phyloP scores from a whole-genome alignment of 2,113 vertebrate species.

The Thomomys bottae region DNA sequence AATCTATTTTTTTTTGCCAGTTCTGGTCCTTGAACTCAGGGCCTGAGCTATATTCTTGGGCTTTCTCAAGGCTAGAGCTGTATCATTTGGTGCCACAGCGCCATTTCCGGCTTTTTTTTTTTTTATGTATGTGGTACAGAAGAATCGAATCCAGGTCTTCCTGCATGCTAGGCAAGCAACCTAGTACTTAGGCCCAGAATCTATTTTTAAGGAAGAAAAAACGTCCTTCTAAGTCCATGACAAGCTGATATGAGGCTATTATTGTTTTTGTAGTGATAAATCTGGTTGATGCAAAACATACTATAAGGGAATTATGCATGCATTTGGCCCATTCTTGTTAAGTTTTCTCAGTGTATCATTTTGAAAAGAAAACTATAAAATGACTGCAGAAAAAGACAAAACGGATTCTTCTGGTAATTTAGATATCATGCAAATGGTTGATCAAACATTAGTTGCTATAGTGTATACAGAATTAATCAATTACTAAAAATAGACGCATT shows the following conservation, averaged over 20 bases:
- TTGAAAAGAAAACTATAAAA: neutral
- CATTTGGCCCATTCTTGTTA: constrained; percentile 6
- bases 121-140: too few species aligned
- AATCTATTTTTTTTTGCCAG: too few species aligned
- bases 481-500: neutral
- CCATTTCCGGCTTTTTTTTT: too few species aligned
- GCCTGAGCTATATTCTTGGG: too few species aligned
- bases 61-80: too few species aligned
- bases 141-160: too few species aligned
- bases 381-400: neutral
- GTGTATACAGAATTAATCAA: neutral
- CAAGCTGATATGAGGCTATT: neutral
- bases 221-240: neutral
- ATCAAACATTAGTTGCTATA: neutral
- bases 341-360: neutral
- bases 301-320: neutral
- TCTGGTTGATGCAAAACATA: neutral
- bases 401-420: neutral
- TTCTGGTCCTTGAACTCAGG: too few species aligned
- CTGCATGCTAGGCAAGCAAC: too few species aligned
- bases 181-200: too few species aligned
- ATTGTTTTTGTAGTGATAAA: neutral
- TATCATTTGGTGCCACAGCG: too few species aligned
- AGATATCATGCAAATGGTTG: neutral
- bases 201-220: neutral